Conservation (phyloP, 2,113 vertebrate genomes). For the Gadus chalcogrammus region DNA sequence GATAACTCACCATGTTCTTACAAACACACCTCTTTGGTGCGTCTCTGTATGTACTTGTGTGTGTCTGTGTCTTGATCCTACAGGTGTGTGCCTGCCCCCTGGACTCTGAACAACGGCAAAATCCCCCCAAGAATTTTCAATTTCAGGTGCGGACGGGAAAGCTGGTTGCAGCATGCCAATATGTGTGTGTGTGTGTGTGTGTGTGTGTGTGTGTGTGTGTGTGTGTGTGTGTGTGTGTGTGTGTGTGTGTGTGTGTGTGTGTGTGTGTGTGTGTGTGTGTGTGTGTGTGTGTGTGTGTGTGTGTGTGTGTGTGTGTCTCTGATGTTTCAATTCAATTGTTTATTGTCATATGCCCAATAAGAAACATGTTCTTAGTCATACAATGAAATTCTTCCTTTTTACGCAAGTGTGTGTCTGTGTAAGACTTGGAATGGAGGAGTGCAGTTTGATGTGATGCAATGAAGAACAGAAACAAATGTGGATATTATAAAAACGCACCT, state of each 20-base stretch:
- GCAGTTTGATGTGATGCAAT: conserved; percentile 10
- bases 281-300: not conserved
- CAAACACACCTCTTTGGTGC: not conserved
- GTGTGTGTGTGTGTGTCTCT: not conserved
- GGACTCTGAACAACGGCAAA: conserved; percentile 24
- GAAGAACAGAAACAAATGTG: conserved; percentile 18
- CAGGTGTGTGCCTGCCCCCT: conserved; percentile 33
- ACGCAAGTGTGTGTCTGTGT: conserved; percentile 2
- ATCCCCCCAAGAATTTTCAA: conserved; percentile 29
- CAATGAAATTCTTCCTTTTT: not conserved
- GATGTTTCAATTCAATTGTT: too few relatives aligned
- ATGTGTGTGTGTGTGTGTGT: conserved; percentile 11
- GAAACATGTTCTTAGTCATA: too few relatives aligned
- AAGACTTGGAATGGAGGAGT: not conserved
- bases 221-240: not conserved
- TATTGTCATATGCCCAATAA: too few relatives aligned
- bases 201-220: not conserved
- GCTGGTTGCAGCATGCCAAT: conserved; percentile 32
- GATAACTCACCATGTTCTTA: too few relatives aligned
- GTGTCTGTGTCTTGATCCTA: not conserved
- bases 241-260: not conserved
- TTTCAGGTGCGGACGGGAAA: conserved; percentile 6
- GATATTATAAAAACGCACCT: too few relatives aligned
- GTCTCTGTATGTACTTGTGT: not conserved
- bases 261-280: not conserved